Evolutionary conservation across 2,888 invertebrate genomes (phyloP).

Genomic region (Spodoptera littoralis): DNA sequence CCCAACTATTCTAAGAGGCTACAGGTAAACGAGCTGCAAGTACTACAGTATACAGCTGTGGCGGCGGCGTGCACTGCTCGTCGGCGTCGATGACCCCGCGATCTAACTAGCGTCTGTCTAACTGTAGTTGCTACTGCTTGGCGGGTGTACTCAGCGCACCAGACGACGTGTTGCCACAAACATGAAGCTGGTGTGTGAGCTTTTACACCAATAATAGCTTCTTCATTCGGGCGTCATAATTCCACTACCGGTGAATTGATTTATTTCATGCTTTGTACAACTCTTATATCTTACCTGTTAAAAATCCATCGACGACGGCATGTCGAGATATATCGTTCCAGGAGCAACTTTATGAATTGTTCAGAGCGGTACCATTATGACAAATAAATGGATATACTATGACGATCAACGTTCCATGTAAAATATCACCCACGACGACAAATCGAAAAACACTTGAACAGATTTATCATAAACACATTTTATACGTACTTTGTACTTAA

Average conservation of each 20-base stretch:
- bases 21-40: too few species aligned
- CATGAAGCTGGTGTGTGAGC: too few species aligned
- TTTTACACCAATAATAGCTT: conserved; percentile 50
- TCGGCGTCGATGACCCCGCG: conserved; percentile 58
- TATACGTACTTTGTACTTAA: conserved; percentile 16
- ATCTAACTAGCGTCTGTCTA: conserved; percentile 46
- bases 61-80: conserved; percentile 23
- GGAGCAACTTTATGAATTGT: conserved; percentile 12
- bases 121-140: conserved; percentile 46
- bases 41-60: conserved; percentile 12
- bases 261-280: conserved; percentile 57
- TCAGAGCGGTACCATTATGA: conserved; percentile 39
- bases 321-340: conserved; percentile 30
- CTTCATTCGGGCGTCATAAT: conserved; percentile 41
- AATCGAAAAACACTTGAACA: conserved; percentile 54
- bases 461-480: conserved; percentile 41
- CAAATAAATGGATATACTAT: conserved; percentile 39
- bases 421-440: conserved; percentile 64
- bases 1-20: too few species aligned
- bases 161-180: too few species aligned
- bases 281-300: conserved; percentile 73
- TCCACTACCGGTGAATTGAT: conserved; percentile 66
- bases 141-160: too few species aligned
- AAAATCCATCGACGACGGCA: conserved; percentile 72
- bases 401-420: conserved; percentile 55